Evolutionary conservation across 2,888 invertebrate species (phyloP), one percentile per base, ranked within the genome.

Genomic region (Acleris emargana): DNA sequence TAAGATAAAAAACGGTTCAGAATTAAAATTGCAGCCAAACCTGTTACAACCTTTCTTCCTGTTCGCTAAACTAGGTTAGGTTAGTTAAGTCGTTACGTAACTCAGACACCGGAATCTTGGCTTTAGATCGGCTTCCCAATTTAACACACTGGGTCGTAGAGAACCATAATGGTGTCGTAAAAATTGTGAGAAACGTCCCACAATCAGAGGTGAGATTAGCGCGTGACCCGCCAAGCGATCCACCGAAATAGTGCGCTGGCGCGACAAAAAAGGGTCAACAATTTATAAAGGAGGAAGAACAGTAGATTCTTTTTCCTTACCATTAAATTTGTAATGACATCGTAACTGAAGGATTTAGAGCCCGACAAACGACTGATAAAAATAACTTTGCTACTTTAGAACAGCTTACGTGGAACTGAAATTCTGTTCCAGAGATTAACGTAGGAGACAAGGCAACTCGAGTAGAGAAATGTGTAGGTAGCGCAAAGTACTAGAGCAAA

Each of bases 151-250:
- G 68, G 72, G 71, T 76, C 74, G 75, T 76, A 73, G 73, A 73
- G 71, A 73, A 62, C 73, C 72, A 76, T 83, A 83, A 86, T 83
- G 77, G 82, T 77, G 74, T 87, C 86, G 83, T 89, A 89, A 89
- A 88, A 89, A 86, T 84, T 78, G 81, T 83, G 79, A 84, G 83
- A 82, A 84, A 83, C 80, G 82, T 79, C 80, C 77, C 73, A 79
- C 84, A 89, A 87, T 88, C 86, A 86, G 83, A 84, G 83, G 84
- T 86, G 76, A 84, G 86, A 88, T 88, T 87, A 88, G 84, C 83
- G 74, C 16, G 74, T 75, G 79, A 77, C 76, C 80, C 71, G 67
- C 71, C 72, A 71, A 67, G 51, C 64, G 67, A 67, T 55, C 64
- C 58, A 63, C 67, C 67, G 72, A 74, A 77, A 79, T 73, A 72